Conservation (phyloP, 1,140 invertebrate species). For the Drosophila lowei region DNA sequence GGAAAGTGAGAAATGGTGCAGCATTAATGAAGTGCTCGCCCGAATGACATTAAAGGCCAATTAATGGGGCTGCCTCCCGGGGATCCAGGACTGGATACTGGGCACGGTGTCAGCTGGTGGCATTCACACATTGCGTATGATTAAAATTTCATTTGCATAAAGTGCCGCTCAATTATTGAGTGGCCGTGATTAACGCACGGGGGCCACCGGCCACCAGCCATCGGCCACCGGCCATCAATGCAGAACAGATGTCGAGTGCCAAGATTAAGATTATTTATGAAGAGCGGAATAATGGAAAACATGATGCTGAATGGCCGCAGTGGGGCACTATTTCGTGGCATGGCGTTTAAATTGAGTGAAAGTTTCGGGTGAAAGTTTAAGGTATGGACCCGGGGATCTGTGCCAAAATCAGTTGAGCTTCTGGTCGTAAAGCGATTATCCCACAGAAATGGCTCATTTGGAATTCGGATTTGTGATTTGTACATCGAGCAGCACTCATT, state of each 20-base stretch:
- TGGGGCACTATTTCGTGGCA: no score
- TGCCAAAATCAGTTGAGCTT: neutral
- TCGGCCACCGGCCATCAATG: neutral
- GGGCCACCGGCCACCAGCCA: neutral
- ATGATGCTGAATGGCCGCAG: no score
- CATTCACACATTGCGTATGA: constrained; percentile 74
- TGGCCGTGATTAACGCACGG: constrained; percentile 49
- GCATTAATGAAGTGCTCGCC: constrained; percentile 60
- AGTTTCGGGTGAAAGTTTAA: no score
- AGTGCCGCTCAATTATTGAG: constrained; percentile 77
- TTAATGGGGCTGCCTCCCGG: constrained; percentile 60
- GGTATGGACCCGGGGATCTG: no score
- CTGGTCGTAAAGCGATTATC: constrained; percentile 29
- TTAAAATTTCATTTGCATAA: constrained; percentile 81
- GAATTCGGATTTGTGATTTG: constrained; percentile 15
- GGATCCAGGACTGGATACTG: neutral
- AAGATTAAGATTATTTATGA: constrained; percentile 22
- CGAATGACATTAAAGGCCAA: constrained; percentile 71
- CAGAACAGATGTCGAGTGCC: constrained; percentile 14
- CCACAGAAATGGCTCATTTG: constrained; percentile 35
- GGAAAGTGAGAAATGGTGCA: constrained; percentile 15
- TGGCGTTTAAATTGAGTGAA: no score
- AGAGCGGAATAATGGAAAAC: no score
- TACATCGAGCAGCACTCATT: constrained; percentile 15
- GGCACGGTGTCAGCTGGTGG: constrained; percentile 41